Conservation (phyloP, 2,888 invertebrate genomes). For the Melikaiella ostensackeni region DNA sequence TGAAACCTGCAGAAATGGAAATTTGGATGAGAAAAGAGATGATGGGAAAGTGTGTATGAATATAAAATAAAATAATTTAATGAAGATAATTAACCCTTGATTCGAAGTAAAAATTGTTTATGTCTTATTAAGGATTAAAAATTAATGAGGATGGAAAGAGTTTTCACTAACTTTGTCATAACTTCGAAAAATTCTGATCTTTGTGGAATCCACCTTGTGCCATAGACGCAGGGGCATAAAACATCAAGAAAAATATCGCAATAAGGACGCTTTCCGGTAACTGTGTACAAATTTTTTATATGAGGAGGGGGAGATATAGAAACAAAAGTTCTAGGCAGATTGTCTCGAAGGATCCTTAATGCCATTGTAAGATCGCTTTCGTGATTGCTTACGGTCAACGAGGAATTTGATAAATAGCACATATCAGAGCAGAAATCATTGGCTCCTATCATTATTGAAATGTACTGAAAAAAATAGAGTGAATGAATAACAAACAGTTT, state of each 20-base stretch:
- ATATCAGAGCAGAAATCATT: slow-evolving; percentile 82
- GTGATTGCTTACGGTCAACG: slow-evolving; percentile 77
- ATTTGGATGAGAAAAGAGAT: slow-evolving; percentile 12
- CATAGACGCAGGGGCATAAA: slow-evolving; percentile 81
- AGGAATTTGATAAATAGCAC: slow-evolving; percentile 77
- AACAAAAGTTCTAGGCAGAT: slow-evolving; percentile 81
- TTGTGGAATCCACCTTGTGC: slow-evolving; percentile 67
- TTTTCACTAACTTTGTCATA: slow-evolving; percentile 72
- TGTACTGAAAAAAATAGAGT: slow-evolving; percentile 74
- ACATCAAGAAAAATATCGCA: slow-evolving; percentile 77
- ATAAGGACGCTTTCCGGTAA: slow-evolving; percentile 67
- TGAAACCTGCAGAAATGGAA: slow-evolving; percentile 77
- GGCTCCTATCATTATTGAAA: slow-evolving; percentile 81
- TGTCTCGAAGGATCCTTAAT: slow-evolving; percentile 79
- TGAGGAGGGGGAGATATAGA: slow-evolving; percentile 80
- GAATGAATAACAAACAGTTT: not conserved
- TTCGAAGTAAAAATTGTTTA: not conserved
- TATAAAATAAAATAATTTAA: too few species aligned
- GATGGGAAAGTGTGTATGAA: too few species aligned
- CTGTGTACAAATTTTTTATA: slow-evolving; percentile 74
- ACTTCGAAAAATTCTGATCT: slow-evolving; percentile 75
- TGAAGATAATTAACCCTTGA: too few species aligned
- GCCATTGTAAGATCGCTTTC: slow-evolving; percentile 77
- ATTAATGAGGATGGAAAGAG: not conserved
- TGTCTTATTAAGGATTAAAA: not conserved